A percentile compares a stretch with the other conserved stretches of the same genome.
These are phyloP conservation scores for Oryctes rhinoceros DNA, from an alignment of 1,140 invertebrate genomes.

Conservation along the genomic window DNA sequence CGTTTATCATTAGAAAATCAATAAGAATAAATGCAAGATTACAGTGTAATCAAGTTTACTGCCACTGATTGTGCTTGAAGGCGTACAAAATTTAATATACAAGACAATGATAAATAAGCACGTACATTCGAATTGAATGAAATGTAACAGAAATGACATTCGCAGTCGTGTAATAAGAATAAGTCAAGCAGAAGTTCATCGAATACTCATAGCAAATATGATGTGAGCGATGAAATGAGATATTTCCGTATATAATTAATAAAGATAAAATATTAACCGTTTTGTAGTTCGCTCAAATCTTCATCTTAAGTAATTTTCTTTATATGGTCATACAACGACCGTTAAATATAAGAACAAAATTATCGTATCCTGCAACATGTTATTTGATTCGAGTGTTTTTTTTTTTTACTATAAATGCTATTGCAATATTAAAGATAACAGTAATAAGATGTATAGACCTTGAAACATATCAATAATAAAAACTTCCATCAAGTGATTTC, in stretches of 20 bases:
- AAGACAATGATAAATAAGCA: background rate
- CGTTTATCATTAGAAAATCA: conserved; percentile 29
- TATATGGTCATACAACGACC: background rate
- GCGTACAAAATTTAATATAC: background rate
- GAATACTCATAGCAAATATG: background rate
- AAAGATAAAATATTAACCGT: too few relatives aligned
- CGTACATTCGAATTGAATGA: background rate
- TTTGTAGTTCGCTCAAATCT: background rate
- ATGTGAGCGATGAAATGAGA: too few relatives aligned
- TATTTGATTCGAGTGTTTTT: too few relatives aligned
- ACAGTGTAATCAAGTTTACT: background rate
- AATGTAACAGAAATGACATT: background rate
- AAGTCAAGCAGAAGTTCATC: background rate
- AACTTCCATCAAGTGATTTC: too few relatives aligned
- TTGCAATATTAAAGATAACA: too few relatives aligned
- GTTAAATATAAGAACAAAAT: too few relatives aligned
- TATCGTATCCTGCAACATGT: too few relatives aligned
- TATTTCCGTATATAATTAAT: too few relatives aligned
- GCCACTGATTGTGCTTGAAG: background rate
- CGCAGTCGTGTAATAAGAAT: background rate
- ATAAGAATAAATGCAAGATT: conserved; percentile 22
- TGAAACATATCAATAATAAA: too few relatives aligned
- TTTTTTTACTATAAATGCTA: too few relatives aligned
- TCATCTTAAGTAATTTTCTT: background rate
- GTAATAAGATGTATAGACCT: too few relatives aligned